Evolutionary conservation across 2,888 invertebrate species (phyloP).

Genomic region (Eilema griseolum): DNA sequence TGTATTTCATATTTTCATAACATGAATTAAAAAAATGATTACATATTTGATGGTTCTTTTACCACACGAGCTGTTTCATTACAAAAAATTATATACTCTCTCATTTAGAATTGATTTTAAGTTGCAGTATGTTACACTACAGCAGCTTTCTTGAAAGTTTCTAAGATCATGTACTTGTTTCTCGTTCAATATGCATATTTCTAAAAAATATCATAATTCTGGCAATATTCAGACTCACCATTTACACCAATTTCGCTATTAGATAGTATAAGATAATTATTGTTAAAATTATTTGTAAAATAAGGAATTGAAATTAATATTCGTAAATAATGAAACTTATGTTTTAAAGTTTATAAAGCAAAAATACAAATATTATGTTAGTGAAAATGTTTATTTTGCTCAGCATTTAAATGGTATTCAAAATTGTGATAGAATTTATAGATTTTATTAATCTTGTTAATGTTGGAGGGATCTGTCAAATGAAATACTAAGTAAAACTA

Average conservation of each 20-base stretch:
- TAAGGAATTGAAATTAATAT: conserved; percentile 52
- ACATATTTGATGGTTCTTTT: too few relatives aligned
- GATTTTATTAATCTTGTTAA: conserved; percentile 28
- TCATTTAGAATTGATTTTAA: too few relatives aligned
- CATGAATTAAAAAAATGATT: background rate
- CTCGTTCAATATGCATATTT: background rate
- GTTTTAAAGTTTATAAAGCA: conserved; percentile 42
- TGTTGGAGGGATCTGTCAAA: conserved; percentile 26
- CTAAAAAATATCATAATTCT: conserved; percentile 17
- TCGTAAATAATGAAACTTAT: conserved; percentile 25
- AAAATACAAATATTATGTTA: conserved; percentile 36
- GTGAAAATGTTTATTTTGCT: conserved; percentile 48
- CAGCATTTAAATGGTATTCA: conserved; percentile 42
- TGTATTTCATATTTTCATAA: background rate
- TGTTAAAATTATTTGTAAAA: conserved; percentile 44
- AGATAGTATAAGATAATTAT: conserved; percentile 44
- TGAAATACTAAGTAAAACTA: background rate
- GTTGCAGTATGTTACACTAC: too few relatives aligned
- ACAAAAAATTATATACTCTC: background rate
- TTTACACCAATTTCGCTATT: conserved; percentile 58
- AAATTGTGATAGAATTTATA: conserved; percentile 47
- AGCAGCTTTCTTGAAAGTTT: too few relatives aligned
- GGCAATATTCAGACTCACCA: conserved; percentile 28
- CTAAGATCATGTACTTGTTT: too few relatives aligned
- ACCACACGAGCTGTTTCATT: background rate